Evolutionary conservation across 2,797 vertebrate genomes (phyloP).

Genomic region (Acrossocheilus fasciatus): DNA sequence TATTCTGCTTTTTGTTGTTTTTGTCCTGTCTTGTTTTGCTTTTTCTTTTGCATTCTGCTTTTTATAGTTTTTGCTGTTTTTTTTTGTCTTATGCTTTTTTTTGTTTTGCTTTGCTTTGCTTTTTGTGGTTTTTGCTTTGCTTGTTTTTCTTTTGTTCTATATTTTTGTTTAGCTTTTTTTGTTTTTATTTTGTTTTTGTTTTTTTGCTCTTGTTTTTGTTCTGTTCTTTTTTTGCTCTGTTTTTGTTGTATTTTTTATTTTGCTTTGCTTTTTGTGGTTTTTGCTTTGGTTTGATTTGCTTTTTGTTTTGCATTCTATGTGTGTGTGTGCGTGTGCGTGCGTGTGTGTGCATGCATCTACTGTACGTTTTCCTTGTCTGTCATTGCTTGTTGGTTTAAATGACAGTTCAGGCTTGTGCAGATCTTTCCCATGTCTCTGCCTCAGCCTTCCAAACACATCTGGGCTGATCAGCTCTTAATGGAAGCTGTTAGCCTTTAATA

Average conservation of each 20-base stretch:
- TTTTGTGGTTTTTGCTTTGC: background rate
- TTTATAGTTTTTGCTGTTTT: background rate
- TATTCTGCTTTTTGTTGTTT: background rate
- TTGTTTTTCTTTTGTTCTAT: background rate
- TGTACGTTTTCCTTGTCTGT: slow-evolving; percentile 3
- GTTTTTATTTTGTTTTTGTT: background rate
- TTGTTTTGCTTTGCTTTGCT: background rate
- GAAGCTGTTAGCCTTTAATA: slow-evolving; percentile 67
- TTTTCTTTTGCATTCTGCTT: background rate
- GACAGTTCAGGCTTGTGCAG: slow-evolving; percentile 54
- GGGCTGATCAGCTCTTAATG: slow-evolving; percentile 60
- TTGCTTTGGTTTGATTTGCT: background rate
- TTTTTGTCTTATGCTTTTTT: background rate
- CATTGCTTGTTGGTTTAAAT: slow-evolving; percentile 48
- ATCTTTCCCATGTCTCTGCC: slow-evolving; percentile 52
- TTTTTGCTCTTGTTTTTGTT: background rate
- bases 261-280: background rate
- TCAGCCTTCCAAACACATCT: slow-evolving; percentile 53
- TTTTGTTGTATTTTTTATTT: background rate
- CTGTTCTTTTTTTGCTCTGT: background rate
- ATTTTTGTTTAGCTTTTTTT: background rate
- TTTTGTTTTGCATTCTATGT: background rate
- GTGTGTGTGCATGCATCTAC: background rate
- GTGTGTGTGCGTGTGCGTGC: no score
- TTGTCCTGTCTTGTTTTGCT: background rate